phyloP scores from a whole-genome alignment of 2,888 invertebrate species.

The Meliscaeva auricollis region DNA sequence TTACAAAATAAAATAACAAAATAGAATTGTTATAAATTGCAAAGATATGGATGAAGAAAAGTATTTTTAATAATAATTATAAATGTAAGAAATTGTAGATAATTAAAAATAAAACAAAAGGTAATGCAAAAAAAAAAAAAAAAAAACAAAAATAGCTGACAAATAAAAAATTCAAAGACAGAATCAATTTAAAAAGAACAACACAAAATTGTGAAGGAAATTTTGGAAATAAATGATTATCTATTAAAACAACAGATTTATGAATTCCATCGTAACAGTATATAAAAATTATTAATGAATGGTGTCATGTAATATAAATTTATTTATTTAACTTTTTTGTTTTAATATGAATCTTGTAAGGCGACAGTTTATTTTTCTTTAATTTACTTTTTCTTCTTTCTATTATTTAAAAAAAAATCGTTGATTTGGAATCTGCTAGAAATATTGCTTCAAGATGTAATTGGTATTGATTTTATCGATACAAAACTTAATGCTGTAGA shows the following conservation, averaged over 20 bases:
- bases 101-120: constrained; percentile 46
- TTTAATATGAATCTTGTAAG: too few species aligned
- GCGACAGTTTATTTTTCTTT: too few species aligned
- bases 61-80: constrained; percentile 68
- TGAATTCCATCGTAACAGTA: constrained; percentile 46
- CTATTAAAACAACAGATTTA: constrained; percentile 75
- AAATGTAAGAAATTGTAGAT: constrained; percentile 72
- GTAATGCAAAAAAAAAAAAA: constrained; percentile 23
- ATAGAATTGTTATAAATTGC: constrained; percentile 38
- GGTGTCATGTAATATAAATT: constrained; percentile 18
- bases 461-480: too few species aligned
- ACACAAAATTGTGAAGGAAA: constrained; percentile 19
- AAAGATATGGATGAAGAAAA: constrained; percentile 18
- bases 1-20: constrained; percentile 29
- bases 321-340: neutral
- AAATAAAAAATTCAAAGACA: constrained; percentile 52
- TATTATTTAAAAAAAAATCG: too few species aligned
- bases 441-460: too few species aligned
- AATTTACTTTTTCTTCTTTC: too few species aligned
- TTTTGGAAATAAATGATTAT: constrained; percentile 63
- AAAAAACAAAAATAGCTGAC: constrained; percentile 60
- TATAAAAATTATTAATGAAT: constrained; percentile 25
- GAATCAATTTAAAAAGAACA: too few species aligned
- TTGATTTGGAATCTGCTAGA: too few species aligned
- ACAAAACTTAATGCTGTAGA: too few species aligned